Percentiles rank a stretch among this genome's conserved stretches.
Evolutionary conservation across 2,888 invertebrate species (phyloP).

Genomic region (Nemotelus nigrinus): DNA sequence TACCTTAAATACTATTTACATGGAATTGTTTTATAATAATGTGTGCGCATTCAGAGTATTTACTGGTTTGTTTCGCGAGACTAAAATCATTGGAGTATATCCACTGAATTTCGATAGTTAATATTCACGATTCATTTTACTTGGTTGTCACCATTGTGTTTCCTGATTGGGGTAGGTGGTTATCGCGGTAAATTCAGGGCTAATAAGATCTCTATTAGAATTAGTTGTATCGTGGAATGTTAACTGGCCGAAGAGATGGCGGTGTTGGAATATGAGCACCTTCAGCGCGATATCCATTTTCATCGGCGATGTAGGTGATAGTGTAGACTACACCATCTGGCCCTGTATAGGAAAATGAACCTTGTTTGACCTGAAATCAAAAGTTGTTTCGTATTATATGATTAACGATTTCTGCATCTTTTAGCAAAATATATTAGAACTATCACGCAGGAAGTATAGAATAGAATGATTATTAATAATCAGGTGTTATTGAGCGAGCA

Average conservation of each 20-base stretch:
- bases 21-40: conserved; percentile 2
- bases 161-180: not conserved
- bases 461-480: not conserved
- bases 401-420: too few relatives aligned
- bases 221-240: conserved; percentile 53
- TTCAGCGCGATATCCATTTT: conserved; percentile 66
- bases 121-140: too few relatives aligned
- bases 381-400: not conserved
- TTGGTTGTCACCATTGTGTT: too few relatives aligned
- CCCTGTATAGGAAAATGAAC: conserved; percentile 69
- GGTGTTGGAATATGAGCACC: conserved; percentile 66
- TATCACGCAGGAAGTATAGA: too few relatives aligned
- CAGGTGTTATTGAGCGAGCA: not conserved
- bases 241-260: conserved; percentile 58
- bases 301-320: conserved; percentile 67
- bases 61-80: too few relatives aligned
- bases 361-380: conserved; percentile 66
- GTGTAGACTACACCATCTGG: conserved; percentile 70
- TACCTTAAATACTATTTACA: conserved; percentile 29
- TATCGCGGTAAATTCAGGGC: not conserved
- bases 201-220: conserved; percentile 4
- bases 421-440: not conserved
- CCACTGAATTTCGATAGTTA: too few relatives aligned
- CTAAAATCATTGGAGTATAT: too few relatives aligned
- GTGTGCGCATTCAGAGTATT: conserved; percentile 6